Conservation (phyloP, 2,113 vertebrate genomes). For the Rhombomys opimus region DNA sequence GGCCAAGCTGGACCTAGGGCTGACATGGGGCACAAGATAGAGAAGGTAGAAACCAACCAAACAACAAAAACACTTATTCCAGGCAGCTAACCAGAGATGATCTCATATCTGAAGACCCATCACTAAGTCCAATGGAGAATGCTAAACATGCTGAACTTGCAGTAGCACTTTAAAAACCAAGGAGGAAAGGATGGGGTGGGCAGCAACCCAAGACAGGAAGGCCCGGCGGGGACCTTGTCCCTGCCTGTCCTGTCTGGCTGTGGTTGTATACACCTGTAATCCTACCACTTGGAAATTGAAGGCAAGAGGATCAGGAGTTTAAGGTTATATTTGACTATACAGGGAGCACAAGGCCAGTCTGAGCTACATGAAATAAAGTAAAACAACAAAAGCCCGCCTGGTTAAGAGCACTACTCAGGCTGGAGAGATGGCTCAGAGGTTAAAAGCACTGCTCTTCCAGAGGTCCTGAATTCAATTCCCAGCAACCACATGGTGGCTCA, state of each 20-base stretch:
- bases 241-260: neutral
- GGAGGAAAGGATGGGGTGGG: too few species aligned
- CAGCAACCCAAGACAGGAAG: neutral
- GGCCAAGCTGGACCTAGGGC: neutral
- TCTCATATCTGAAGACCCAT: neutral
- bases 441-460: too few species aligned
- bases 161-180: neutral
- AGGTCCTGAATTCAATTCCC: neutral
- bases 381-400: neutral
- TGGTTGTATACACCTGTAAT: neutral
- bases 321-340: neutral
- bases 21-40: neutral
- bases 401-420: neutral
- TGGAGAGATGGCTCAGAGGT: neutral
- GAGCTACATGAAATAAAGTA: neutral
- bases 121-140: neutral
- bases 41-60: neutral
- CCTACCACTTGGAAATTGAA: neutral
- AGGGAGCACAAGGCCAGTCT: neutral
- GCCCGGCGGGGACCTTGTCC: neutral
- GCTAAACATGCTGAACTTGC: neutral
- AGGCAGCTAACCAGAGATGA: constrained; percentile 23
- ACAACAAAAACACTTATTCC: neutral
- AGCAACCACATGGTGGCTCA: neutral
- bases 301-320: neutral